Base-by-base conservation (phyloP, 1,140 invertebrate species). In the Platyura marginata region DNA sequence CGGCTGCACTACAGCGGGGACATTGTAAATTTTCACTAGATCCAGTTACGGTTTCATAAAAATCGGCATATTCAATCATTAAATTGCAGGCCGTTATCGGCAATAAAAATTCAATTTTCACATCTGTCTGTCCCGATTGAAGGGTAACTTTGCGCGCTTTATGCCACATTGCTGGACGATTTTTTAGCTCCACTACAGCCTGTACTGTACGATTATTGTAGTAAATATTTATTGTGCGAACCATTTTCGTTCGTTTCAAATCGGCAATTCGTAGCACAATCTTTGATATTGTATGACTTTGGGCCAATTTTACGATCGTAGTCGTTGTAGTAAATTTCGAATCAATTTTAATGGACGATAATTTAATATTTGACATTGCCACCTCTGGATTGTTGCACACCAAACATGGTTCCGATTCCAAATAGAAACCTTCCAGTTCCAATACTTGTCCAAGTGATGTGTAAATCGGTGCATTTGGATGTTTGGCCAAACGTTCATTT, bases 41-140 rank as follows among this genome's bases (percentile, higher is more conserved):
- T 69, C 79, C 62, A 74, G 81, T 52, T 74, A 75, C 60, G 80
- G 59, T 92, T 55, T 98, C 94, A 56, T 94, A 96, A 61, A 98
- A 97, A 55, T 97, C 92, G 0, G 87, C 81, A 64, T 96, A 98
- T 59, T 98, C 93, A 55, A 98, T 87, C 89, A 97, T 97, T n/a
- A 98, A 65, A 64, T 97, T 97, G 54, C 92, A 97, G 0, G 93
- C 93, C 1, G 94, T 84, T 35, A 98, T 96, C 0, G 94, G 93
- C 21, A 98, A 65, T 0, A 90, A 87, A 54, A 98, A 92, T 59
- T 94, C 89, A 41, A 96, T 86, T 64, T 96, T 93, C 0, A 61
- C 79, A 62, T 98, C 93, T 0, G 89, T 90, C 61, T 97, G 93
- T 0, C 85, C 88, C 6, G 88, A 81, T 38, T 84, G 77, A 11